Conservation (phyloP, 64 coral and sea anemone species). For the Pachyseris speciosa region DNA sequence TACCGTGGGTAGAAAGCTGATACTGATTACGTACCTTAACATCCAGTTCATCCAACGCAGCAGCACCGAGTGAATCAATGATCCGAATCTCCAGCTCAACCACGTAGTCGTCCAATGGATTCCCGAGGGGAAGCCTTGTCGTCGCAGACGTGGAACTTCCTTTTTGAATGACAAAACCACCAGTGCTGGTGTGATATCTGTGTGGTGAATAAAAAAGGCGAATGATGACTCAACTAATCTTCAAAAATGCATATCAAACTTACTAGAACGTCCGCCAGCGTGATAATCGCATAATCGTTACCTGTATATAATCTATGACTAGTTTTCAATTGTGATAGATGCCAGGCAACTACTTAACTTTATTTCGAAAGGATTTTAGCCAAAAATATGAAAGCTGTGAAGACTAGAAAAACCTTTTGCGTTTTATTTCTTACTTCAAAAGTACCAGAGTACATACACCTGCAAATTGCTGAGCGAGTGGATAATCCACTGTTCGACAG, state of each 20-base stretch:
- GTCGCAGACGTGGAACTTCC: background rate
- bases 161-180: slow-evolving; percentile 73
- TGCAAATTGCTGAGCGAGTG: no score
- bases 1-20: background rate
- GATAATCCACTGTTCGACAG: no score
- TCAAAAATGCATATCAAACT: no score
- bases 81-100: slow-evolving; percentile 62
- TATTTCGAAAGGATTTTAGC: no score
- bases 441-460: no score
- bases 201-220: background rate
- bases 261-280: no score
- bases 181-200: slow-evolving; percentile 73
- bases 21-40: slow-evolving; percentile 46
- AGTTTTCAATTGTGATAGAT: background rate
- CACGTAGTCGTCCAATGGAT: slow-evolving; percentile 39
- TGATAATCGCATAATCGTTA: no score
- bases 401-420: no score
- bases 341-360: background rate
- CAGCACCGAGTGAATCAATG: slow-evolving; percentile 71
- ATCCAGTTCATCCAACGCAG: background rate
- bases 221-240: background rate
- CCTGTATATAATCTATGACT: background rate
- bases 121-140: slow-evolving; percentile 75
- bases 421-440: no score
- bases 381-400: no score